Evolutionary conservation across 2,888 invertebrate species (phyloP).

Genomic region (Malthinus seriepunctatus): DNA sequence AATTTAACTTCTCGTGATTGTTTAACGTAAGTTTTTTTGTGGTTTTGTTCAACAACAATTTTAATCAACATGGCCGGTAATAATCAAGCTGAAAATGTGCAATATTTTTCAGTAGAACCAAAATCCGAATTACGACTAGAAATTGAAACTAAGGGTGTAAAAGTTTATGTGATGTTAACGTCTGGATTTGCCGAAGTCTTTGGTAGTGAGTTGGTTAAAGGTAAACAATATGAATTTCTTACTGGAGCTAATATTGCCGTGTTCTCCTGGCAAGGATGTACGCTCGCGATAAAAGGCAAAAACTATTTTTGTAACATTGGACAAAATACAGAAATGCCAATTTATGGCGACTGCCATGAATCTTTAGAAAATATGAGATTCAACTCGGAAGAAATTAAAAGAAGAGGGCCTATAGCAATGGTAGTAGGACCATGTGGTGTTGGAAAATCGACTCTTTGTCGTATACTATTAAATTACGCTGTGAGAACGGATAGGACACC

Average conservation of each 20-base stretch:
- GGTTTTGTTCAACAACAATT: no score
- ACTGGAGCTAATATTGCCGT: constrained; percentile 93
- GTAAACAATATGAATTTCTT: constrained; percentile 87
- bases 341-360: constrained; percentile 95
- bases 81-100: constrained; percentile 45
- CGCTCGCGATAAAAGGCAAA: constrained; percentile 80
- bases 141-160: constrained; percentile 85
- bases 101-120: constrained; percentile 82
- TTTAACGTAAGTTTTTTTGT: no score
- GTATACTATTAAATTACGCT: constrained; percentile 91
- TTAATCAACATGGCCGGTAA: constrained; percentile 35
- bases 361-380: constrained; percentile 89
- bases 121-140: constrained; percentile 94
- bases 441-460: constrained; percentile 87
- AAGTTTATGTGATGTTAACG: constrained; percentile 81
- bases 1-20: no score
- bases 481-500: constrained; percentile 88
- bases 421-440: constrained; percentile 95
- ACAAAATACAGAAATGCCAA: constrained; percentile 95
- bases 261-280: constrained; percentile 95
- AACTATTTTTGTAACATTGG: constrained; percentile 94
- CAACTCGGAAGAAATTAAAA: constrained; percentile 74
- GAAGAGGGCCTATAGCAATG: constrained; percentile 84
- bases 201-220: constrained; percentile 93
- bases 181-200: constrained; percentile 94